Base-by-base conservation (phyloP, 2,797 vertebrate genomes). In the Tenualosa thibaudeaui region DNA sequence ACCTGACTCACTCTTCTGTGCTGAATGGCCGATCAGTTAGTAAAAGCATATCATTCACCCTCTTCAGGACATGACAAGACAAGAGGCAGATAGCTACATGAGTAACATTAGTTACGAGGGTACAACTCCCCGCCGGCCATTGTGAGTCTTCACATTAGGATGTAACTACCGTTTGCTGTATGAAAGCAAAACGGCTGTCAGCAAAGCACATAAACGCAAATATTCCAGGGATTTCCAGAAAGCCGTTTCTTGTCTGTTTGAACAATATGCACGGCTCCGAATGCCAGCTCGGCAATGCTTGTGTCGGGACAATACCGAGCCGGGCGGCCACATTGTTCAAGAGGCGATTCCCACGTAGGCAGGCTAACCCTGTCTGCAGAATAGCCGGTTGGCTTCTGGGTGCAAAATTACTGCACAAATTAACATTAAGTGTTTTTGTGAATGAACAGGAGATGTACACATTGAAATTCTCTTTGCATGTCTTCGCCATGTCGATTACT, bases 221-320 rank as follows among this genome's bases (percentile, higher is more conserved):
- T 5, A 81, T 94, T 94, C 94, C 88, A 93, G 94, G 10, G 62
- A 83, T 87, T 95, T 96, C 94, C 89, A 87, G 89, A 81, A 85
- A 89, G 86, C 86, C 84, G 91, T 90, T 88, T 90, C 84, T 83
- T 91, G 87, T 87, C 85, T 78, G 71, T 85, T 62, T 81, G 87
- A 86, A 95, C 93, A 94, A 94, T 94, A 91, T 90, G 82, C 87
- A 87, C 85, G 65, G 85, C 85, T 81, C 87, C 58, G 92, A 90
- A 86, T 94, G 94, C 93, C 86, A 92, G 90, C 89, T 93, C 93
- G 89, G 93, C 93, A 95, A 84, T 95, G 86, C 71, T 91, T 92
- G 93, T 88, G 92, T 24, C 85, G 87, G 90, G 88, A 95, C 94
- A 95, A 95, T 90, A 89, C 89, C 5, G 1, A 54, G 82, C 89